Evolutionary conservation across 1,140 invertebrate species (phyloP).

Genomic region (Harpegnathos saltator): DNA sequence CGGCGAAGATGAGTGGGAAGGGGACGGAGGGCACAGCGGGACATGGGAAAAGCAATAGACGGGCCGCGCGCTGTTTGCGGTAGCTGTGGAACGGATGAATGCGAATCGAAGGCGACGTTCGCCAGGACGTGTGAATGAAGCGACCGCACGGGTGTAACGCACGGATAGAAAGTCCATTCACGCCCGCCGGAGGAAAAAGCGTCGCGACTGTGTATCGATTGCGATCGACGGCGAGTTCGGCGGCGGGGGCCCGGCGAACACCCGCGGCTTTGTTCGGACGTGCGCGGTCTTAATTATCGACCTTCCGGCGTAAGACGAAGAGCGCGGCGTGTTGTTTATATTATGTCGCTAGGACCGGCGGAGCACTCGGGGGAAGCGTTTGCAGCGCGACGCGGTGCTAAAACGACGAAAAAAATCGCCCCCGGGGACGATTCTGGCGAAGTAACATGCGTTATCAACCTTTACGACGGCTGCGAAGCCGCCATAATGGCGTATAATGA

Average conservation of each 20-base stretch:
- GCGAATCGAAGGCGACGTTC: conserved; percentile 58
- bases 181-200: conserved; percentile 48
- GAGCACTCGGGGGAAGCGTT: too few species aligned
- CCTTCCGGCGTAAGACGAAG: neutral
- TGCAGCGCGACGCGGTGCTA: too few species aligned
- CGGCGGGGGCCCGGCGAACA: conserved; percentile 45
- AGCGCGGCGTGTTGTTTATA: neutral
- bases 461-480: too few species aligned
- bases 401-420: too few species aligned
- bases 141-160: conserved; percentile 40
- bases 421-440: too few species aligned
- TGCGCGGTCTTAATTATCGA: conserved; percentile 36
- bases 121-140: conserved; percentile 68
- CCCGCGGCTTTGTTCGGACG: conserved; percentile 54
- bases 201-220: conserved; percentile 42
- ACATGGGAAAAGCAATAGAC: conserved; percentile 38
- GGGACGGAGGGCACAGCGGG: neutral
- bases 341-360: neutral
- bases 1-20: neutral
- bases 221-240: conserved; percentile 40
- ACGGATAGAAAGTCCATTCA: conserved; percentile 70
- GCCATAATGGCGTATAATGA: too few species aligned
- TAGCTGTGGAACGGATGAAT: conserved; percentile 50
- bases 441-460: too few species aligned
- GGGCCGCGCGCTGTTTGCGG: conserved; percentile 6